Percentiles rank a stretch among this genome's conserved stretches.
Evolutionary conservation across 2,113 vertebrate genomes (phyloP).

Genomic region (Oreochromis niloticus): DNA sequence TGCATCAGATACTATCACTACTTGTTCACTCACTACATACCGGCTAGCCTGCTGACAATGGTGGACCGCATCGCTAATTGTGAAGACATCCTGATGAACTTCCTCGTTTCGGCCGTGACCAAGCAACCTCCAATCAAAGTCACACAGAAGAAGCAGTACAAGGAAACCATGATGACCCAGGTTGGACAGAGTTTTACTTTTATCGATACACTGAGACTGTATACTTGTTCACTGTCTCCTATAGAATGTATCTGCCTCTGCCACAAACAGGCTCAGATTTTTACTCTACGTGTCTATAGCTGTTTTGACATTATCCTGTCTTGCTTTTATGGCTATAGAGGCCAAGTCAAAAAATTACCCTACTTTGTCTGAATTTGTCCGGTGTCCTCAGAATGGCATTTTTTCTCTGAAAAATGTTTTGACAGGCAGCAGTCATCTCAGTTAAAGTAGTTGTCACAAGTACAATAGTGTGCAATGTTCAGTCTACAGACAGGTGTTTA

Average conservation of each 20-base stretch:
- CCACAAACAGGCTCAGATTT: background rate
- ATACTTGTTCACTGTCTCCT: background rate
- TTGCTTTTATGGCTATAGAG: background rate
- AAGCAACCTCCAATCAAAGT: constrained; percentile 78
- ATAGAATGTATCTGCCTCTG: background rate
- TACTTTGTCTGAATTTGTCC: background rate
- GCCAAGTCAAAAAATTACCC: background rate
- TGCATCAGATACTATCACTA: constrained; percentile 74
- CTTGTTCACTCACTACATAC: constrained; percentile 73
- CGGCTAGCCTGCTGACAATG: constrained; percentile 60
- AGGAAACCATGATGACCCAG: constrained; percentile 79
- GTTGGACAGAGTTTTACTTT: constrained; percentile 1
- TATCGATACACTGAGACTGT: background rate
- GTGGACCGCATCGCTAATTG: constrained; percentile 76
- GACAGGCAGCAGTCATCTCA: background rate
- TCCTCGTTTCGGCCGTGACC: constrained; percentile 74
- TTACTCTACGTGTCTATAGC: background rate
- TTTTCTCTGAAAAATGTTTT: background rate
- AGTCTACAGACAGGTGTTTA: background rate
- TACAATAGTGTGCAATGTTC: background rate
- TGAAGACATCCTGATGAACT: constrained; percentile 81
- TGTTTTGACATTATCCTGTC: background rate
- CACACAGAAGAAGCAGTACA: constrained; percentile 82
- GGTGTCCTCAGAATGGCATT: background rate
- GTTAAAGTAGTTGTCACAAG: background rate